A percentile compares a stretch with the other conserved stretches of the same genome.
phyloP scores from a whole-genome alignment of 1,140 invertebrate genomes.

The Cydia splendana region DNA sequence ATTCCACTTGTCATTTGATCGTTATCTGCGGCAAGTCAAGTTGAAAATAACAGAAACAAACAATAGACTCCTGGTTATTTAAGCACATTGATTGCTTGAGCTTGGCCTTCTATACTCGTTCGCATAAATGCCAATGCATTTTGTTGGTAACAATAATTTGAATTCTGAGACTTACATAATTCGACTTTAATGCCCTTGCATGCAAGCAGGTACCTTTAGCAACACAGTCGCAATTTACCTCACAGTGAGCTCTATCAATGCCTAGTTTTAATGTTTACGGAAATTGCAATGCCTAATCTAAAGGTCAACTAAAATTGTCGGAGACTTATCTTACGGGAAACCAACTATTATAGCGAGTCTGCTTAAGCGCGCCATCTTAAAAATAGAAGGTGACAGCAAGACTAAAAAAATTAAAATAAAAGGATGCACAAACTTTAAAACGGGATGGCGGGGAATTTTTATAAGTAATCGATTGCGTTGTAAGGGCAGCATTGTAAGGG shows the following conservation, averaged over 20 bases:
- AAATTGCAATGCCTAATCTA: background rate
- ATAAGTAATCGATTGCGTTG: background rate
- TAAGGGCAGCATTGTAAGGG: background rate
- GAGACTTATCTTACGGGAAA: background rate
- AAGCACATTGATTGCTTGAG: constrained; percentile 5
- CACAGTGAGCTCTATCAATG: constrained; percentile 1
- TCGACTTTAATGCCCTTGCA: background rate
- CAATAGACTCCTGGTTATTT: background rate
- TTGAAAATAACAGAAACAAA: constrained; percentile 9
- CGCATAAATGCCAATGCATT: constrained; percentile 16
- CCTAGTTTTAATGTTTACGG: background rate
- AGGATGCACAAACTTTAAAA: background rate
- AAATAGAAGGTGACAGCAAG: background rate
- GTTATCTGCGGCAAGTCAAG: background rate
- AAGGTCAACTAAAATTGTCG: background rate
- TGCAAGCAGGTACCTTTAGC: background rate
- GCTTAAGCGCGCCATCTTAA: background rate
- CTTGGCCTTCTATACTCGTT: constrained; percentile 4
- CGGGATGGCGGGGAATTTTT: background rate
- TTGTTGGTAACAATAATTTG: background rate
- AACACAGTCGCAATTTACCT: background rate
- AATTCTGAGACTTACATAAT: constrained; percentile 4
- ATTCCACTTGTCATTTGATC: background rate
- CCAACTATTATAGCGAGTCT: background rate
- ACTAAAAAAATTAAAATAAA: background rate